Percentiles rank a stretch among this genome's conserved stretches.
Conservation (phyloP, 2,888 invertebrate genomes). For the Drosophila mayaguana region DNA sequence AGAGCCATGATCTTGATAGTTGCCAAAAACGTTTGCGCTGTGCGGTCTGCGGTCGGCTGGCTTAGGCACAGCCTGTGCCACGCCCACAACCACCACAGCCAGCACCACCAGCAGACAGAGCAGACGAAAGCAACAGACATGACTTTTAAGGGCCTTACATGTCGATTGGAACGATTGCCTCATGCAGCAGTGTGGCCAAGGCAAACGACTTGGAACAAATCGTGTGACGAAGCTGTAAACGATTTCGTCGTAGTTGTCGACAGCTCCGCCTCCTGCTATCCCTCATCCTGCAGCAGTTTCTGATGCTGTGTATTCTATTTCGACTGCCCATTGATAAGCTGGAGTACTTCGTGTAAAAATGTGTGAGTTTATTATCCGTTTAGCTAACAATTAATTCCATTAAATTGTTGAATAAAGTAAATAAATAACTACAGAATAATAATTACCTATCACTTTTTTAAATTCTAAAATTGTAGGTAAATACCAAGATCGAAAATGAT, state of each 20-base stretch:
- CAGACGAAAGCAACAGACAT: slow-evolving; percentile 53
- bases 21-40: slow-evolving; percentile 72
- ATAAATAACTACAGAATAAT: too few species aligned
- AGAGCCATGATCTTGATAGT: slow-evolving; percentile 74
- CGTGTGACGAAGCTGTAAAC: slow-evolving; percentile 65
- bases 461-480: neutral
- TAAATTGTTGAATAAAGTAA: neutral
- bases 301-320: neutral
- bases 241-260: slow-evolving; percentile 32
- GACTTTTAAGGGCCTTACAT: slow-evolving; percentile 80
- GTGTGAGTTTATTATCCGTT: slow-evolving; percentile 1
- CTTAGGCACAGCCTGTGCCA: slow-evolving; percentile 51
- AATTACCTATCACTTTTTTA: too few species aligned
- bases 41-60: slow-evolving; percentile 47
- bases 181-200: slow-evolving; percentile 52
- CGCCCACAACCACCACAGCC: slow-evolving; percentile 58
- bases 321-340: neutral
- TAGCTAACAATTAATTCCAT: neutral
- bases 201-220: slow-evolving; percentile 55
- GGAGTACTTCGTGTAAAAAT: slow-evolving; percentile 21
- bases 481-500: neutral
- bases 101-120: slow-evolving; percentile 17
- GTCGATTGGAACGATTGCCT: slow-evolving; percentile 71
- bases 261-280: slow-evolving; percentile 10
- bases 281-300: neutral